phyloP scores from a whole-genome alignment of 2,797 vertebrate genomes.

The Sebastes umbrosus region DNA sequence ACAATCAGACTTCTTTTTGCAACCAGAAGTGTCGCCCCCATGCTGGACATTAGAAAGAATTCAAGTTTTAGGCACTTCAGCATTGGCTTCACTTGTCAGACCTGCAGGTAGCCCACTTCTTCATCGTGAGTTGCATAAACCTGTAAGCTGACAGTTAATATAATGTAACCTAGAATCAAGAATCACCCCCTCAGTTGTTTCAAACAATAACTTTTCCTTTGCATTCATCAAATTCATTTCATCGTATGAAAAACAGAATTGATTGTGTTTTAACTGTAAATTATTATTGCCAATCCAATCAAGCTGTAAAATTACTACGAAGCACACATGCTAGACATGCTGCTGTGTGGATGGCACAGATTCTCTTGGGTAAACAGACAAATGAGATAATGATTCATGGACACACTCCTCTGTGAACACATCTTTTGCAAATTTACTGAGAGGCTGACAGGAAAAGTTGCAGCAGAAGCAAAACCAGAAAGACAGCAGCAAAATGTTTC shows the following conservation, averaged over 20 bases:
- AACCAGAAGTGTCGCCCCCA: no score
- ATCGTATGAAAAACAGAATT: neutral
- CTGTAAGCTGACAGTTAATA: neutral
- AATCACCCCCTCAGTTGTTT: neutral
- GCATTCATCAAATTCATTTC: neutral
- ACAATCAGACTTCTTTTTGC: no score
- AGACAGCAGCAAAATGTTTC: constrained; percentile 31
- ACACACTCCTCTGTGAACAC: constrained; percentile 28
- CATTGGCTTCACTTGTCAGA: no score
- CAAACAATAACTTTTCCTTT: constrained; percentile 14
- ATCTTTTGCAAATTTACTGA: constrained; percentile 15
- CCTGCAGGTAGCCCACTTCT: neutral
- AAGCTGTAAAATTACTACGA: neutral
- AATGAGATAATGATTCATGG: constrained; percentile 30
- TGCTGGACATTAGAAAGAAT: no score
- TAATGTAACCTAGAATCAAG: neutral
- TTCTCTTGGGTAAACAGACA: neutral
- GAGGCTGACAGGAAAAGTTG: constrained; percentile 6
- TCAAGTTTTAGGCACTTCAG: no score
- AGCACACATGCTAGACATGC: neutral
- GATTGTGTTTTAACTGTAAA: neutral
- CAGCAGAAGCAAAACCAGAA: constrained; percentile 18
- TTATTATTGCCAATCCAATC: neutral
- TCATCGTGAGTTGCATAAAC: neutral
- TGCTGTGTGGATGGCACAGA: neutral